Evolutionary conservation across 2,888 invertebrate species (phyloP).

Genomic region (Melanchra persicariae): DNA sequence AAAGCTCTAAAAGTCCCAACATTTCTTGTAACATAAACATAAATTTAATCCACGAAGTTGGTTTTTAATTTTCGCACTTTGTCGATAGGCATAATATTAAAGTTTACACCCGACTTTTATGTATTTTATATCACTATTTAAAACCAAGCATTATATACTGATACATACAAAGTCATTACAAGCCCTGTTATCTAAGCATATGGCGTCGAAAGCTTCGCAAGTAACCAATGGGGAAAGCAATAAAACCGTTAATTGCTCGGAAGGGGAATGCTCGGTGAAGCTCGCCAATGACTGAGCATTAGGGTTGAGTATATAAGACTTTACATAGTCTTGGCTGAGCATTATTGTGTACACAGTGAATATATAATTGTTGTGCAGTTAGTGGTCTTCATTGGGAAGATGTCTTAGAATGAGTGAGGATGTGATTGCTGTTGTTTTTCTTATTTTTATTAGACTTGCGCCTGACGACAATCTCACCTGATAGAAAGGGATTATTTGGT

Average conservation of each 20-base stretch:
- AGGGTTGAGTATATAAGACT: conserved; percentile 79
- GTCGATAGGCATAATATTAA: no score
- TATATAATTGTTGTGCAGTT: conserved; percentile 14
- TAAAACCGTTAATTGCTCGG: conserved; percentile 85
- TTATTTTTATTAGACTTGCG: no score
- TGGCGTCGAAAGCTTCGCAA: conserved; percentile 44
- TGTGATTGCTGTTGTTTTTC: not conserved
- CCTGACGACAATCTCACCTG: no score
- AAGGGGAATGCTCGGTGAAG: conserved; percentile 87
- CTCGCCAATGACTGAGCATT: conserved; percentile 89
- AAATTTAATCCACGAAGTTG: not conserved
- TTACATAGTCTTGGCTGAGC: conserved; percentile 65
- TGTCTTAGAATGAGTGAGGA: conserved; percentile 1
- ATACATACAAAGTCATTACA: conserved; percentile 24
- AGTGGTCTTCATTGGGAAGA: not conserved
- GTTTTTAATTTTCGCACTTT: not conserved
- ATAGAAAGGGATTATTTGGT: no score
- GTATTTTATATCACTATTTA: not conserved
- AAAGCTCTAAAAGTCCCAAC: not conserved
- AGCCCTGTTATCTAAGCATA: conserved; percentile 46
- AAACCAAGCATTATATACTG: not conserved
- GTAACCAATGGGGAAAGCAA: conserved; percentile 81
- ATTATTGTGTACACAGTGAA: conserved; percentile 44
- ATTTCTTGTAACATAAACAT: not conserved
- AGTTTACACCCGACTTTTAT: not conserved